Base-by-base conservation (phyloP, 2,797 vertebrate genomes). In the Schizopygopsis malacanthus region DNA sequence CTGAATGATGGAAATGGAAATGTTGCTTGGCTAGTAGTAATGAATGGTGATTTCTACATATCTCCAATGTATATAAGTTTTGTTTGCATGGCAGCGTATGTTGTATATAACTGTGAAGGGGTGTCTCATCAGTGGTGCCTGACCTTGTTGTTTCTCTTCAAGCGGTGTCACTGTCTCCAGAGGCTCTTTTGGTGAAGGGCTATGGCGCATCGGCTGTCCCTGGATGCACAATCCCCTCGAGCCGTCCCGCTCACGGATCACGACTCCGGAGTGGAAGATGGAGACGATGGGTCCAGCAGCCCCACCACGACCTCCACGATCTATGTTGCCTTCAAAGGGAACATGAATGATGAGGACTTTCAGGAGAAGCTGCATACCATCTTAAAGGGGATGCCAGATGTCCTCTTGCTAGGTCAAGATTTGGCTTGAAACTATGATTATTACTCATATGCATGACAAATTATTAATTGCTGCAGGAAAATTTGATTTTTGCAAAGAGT, bases 291-390 rank as follows among this genome's bases (percentile, higher is more conserved):
- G 77, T 91, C 92, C 47, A 79, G 89, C 81, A 82, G 75, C 90
- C 88, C 89, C 86, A 89, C 90, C 87, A 85, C 81, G 85, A 93
- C 96, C 91, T 97, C 96, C 82, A 99, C 94, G 0, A 97, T 99
- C 87, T 99, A 98, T 92, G 93, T 99, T 85, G 96, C 98, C 88
- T 99, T 99, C 92, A 96, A 96, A 94, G 98, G 98, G 89, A 97
- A 97, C 92, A 96, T 99, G 94, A 94, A 95, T 41, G 98, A 99
- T 92, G 95, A 94, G 85, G 97, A 99, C 92, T 98, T 99, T 88
- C 93, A 94, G 88, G 93, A 96, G 90, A 99, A 99, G 91, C 96
- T 99, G 72, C 94, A 96, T 82, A 91, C 86, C 79, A 93, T 99
- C 92, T 91, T 99, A 90, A 95, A 95, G 87, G 96, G 95, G 89